A percentile compares a stretch with the other conserved stretches of the same genome.
Conservation (phyloP, 2,888 invertebrate genomes). For the Drosophila paranaensis region DNA sequence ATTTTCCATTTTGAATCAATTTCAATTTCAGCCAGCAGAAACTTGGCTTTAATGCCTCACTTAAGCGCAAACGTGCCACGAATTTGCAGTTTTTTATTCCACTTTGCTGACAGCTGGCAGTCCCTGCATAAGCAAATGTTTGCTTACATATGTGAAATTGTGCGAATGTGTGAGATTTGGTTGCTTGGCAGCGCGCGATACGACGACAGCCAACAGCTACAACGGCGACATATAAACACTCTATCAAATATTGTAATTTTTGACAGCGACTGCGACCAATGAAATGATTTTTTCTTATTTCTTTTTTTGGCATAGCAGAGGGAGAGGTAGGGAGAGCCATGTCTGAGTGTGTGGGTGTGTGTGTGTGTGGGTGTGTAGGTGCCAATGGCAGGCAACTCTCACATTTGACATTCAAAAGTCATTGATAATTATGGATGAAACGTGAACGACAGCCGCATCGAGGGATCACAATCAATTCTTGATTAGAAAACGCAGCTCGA, state of each 20-base stretch:
- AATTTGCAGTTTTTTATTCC: conserved; percentile 36
- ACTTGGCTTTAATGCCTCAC: conserved; percentile 72
- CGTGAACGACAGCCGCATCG: conserved; percentile 81
- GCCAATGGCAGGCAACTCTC: conserved; percentile 66
- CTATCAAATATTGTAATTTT: conserved; percentile 81
- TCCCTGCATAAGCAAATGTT: conserved; percentile 42
- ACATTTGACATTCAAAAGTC: conserved; percentile 81
- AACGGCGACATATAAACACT: conserved; percentile 62
- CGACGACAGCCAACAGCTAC: neutral
- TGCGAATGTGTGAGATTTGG: conserved; percentile 39
- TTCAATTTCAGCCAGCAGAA: conserved; percentile 16
- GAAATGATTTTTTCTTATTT: conserved; percentile 67
- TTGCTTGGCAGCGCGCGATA: conserved; percentile 16
- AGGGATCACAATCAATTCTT: conserved; percentile 81
- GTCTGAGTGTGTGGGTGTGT: neutral
- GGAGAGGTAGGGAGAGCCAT: neutral
- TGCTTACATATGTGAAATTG: conserved; percentile 64
- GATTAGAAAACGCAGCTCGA: conserved; percentile 77
- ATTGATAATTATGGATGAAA: conserved; percentile 78
- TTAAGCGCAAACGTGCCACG: conserved; percentile 73
- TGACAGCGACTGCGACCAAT: conserved; percentile 76
- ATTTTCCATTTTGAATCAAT: conserved; percentile 51
- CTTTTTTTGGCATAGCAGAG: neutral
- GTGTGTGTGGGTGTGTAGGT: conserved; percentile 26
- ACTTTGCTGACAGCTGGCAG: conserved; percentile 45